Conservation (phyloP, 2,113 vertebrate species). For the Mirza zaza region DNA sequence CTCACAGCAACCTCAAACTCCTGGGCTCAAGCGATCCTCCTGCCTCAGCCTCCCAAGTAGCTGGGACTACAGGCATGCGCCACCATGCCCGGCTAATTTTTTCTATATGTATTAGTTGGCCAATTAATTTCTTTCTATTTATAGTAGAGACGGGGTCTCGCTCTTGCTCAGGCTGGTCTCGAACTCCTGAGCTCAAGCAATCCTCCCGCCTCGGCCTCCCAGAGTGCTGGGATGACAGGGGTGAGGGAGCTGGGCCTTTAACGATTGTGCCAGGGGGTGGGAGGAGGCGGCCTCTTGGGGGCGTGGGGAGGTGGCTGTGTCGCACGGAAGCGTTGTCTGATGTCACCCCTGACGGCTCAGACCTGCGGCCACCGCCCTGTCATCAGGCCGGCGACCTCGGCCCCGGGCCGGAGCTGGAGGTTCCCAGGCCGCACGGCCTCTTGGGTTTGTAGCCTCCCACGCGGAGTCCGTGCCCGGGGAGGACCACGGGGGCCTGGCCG, state of each 20-base stretch:
- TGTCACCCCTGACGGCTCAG: not conserved
- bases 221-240: no score
- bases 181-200: no score
- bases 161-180: no score
- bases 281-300: not conserved
- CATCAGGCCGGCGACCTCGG: not conserved
- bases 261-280: not conserved
- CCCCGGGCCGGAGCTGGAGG: not conserved
- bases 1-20: no score
- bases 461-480: rapidly evolving
- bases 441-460: rapidly evolving
- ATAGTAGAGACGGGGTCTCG: no score
- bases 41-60: no score
- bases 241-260: not conserved
- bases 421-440: rapidly evolving
- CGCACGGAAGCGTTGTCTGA: rapidly evolving
- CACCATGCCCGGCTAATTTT: no score
- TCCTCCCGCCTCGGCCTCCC: no score
- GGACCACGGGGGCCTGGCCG: not conserved
- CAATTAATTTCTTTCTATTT: no score
- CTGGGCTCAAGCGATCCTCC: no score
- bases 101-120: no score
- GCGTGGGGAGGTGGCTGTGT: rapidly evolving
- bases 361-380: not conserved
- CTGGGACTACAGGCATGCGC: no score